These are phyloP conservation scores for Rapana venosa DNA, from an alignment of 2,888 invertebrate genomes.

Conservation along the genomic window DNA sequence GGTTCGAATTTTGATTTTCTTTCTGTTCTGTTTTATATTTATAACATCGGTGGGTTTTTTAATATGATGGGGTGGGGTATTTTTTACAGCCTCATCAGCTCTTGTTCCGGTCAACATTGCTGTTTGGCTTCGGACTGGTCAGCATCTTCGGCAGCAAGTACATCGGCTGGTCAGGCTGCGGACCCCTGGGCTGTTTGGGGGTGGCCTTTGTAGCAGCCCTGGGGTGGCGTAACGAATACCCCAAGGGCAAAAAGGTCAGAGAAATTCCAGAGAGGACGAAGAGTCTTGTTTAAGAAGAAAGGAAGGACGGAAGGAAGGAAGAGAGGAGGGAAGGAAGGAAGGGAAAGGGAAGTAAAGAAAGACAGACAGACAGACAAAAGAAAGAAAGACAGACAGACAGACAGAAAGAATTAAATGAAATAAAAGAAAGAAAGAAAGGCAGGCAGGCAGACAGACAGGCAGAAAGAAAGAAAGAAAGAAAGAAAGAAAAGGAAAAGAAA, in stretches of 20 bases:
- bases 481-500: too few species aligned
- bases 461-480: too few species aligned
- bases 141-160: constrained; percentile 92
- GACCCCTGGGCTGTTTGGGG: constrained; percentile 83
- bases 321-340: neutral
- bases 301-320: too few species aligned
- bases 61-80: too few species aligned
- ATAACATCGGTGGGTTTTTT: too few species aligned
- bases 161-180: constrained; percentile 85
- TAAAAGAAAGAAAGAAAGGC: too few species aligned
- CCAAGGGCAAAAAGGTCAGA: constrained; percentile 36
- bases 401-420: neutral
- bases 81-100: constrained; percentile 20
- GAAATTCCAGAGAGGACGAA: neutral
- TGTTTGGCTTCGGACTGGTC: constrained; percentile 89
- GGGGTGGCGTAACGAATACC: constrained; percentile 75
- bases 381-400: too few species aligned
- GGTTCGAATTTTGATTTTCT: too few species aligned
- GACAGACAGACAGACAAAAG: too few species aligned
- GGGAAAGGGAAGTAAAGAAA: neutral
- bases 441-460: too few species aligned
- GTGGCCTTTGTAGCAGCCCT: constrained; percentile 78
- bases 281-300: neutral
- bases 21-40: too few species aligned
- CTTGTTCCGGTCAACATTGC: constrained; percentile 78